Evolutionary conservation across 2,113 vertebrate species (phyloP).

Genomic region (Phalacrocorax pelagicus): DNA sequence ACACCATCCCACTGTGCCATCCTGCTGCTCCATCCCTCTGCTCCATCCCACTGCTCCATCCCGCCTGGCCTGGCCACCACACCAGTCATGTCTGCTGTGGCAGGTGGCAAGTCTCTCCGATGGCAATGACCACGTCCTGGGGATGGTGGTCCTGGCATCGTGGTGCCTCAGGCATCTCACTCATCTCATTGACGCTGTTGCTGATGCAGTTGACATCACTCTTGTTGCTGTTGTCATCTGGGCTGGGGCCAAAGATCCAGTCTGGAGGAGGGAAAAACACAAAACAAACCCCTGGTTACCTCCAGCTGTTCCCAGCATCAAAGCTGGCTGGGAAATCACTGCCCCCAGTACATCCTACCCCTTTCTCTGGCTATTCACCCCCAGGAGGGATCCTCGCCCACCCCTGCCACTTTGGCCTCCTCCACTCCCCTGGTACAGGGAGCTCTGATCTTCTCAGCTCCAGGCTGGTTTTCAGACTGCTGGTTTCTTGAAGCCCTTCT

Average conservation of each 20-base stretch:
- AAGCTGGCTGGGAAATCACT: background rate
- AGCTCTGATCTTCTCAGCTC: background rate
- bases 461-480: background rate
- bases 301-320: background rate
- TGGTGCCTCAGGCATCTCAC: background rate
- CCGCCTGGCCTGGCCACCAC: fast-evolving
- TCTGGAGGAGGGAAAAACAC: slow-evolving; percentile 66
- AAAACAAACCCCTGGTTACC: background rate
- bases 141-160: slow-evolving; percentile 14
- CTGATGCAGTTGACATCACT: slow-evolving; percentile 82
- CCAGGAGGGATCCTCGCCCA: background rate
- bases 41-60: background rate
- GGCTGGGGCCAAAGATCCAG: slow-evolving; percentile 78
- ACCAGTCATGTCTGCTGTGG: slow-evolving; percentile 67
- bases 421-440: background rate
- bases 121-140: slow-evolving; percentile 78
- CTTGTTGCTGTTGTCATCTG: slow-evolving; percentile 74
- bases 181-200: slow-evolving; percentile 74
- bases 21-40: fast-evolving
- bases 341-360: background rate
- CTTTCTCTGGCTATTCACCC: fast-evolving
- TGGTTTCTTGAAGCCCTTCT: background rate
- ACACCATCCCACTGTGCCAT: background rate
- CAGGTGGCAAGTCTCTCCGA: slow-evolving; percentile 72
- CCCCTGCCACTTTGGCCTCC: no score